Base-by-base conservation (phyloP, 2,888 invertebrate species). In the Rhamnusium bicolor region DNA sequence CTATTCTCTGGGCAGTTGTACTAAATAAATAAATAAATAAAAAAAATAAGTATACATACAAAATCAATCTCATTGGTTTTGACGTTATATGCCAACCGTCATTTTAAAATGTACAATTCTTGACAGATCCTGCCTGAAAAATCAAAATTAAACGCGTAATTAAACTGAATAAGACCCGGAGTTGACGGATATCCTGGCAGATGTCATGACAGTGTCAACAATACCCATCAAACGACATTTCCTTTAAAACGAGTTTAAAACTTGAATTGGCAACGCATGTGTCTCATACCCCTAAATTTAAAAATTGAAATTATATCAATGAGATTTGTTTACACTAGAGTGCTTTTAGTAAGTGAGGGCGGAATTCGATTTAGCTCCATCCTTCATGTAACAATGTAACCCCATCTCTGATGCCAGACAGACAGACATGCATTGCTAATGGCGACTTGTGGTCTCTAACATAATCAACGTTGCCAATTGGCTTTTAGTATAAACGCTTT, bases 271-370 rank as follows among this genome's bases (percentile, higher is more conserved):
- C 69, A 70, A 76, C 71, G 71, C 80, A 82, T 80, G 82, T 81
- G 80, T 83, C 82, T 77, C 80, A 81, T 79, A 81, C 83, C 82
- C 79, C 69, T 73, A 81, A 85, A 85, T 86, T 86, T 86, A 85
- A 87, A 88, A 87, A 85, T 86, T 86, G 85, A 87, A 87, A 87
- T 82, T 85, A 84, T 86, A 87, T 87, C 86, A 87, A 87, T 87
- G 86, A 85, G 85, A 87, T 88, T 87, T 87, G 83, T 87, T 87
- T 86, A 87, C 88, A 87, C 84, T 83, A 86, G 85, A 86, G 77
- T 85, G 85, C 81, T 79, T 84, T 85, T 86, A 85, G 86, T 85
- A 84, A 85, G 85, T 84, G 85, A 82, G 85, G 86, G 86, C 85
- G 86, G 87, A 85, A 86, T 86, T 86, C 82, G 84, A 86, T 87